phyloP scores from a whole-genome alignment of 1,140 invertebrate species.

The Stegodyphus mimosarum region DNA sequence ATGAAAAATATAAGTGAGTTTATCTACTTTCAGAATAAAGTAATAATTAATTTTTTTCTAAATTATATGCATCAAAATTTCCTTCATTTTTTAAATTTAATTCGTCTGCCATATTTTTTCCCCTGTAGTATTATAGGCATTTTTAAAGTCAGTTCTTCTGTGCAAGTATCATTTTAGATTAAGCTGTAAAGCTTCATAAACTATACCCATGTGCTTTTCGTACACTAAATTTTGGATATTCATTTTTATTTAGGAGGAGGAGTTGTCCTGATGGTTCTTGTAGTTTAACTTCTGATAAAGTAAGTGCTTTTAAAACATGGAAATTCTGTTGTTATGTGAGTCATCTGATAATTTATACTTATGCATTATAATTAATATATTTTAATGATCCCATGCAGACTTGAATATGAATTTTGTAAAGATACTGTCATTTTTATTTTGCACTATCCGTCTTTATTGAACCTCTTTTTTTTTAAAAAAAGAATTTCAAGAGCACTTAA shows the following conservation, averaged over 20 bases:
- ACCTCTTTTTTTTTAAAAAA: too few relatives aligned
- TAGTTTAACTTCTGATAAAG: constrained; percentile 54
- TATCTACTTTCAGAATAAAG: neutral
- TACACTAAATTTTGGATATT: neutral
- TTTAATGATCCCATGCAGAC: too few relatives aligned
- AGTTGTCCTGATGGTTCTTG: constrained; percentile 81
- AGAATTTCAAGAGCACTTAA: too few relatives aligned
- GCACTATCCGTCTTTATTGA: too few relatives aligned
- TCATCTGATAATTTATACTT: too few relatives aligned
- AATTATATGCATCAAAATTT: neutral
- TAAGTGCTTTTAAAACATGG: neutral
- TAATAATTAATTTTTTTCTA: neutral
- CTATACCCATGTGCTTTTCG: too few relatives aligned
- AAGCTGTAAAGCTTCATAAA: too few relatives aligned
- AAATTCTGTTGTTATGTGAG: too few relatives aligned
- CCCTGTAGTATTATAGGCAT: neutral
- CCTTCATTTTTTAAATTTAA: neutral
- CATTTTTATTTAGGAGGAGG: constrained; percentile 73
- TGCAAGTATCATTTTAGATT: neutral
- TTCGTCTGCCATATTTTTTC: neutral
- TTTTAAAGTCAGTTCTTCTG: neutral
- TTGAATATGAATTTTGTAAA: too few relatives aligned
- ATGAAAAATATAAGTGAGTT: constrained; percentile 44
- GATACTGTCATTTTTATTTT: too few relatives aligned
- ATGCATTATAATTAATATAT: too few relatives aligned